Percentiles rank a stretch among this genome's conserved stretches.
These are phyloP conservation scores for Perca schrenkii DNA, from an alignment of 2,113 vertebrate genomes.

Conservation along the genomic window DNA sequence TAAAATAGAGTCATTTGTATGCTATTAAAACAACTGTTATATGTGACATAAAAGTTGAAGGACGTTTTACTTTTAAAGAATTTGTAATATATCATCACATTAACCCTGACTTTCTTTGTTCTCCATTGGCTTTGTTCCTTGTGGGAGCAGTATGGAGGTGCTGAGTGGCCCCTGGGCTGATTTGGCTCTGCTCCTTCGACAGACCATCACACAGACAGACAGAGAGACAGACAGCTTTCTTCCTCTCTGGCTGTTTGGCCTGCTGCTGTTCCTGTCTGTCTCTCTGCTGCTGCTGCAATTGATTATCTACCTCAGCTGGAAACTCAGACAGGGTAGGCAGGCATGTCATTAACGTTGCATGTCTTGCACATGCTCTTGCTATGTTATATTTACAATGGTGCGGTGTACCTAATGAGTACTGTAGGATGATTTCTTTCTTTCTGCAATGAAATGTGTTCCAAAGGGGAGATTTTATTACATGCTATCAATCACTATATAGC, in stretches of 20 bases:
- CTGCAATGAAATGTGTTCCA: background rate
- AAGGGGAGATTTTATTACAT: background rate
- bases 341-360: constrained; percentile 19
- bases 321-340: constrained; percentile 70
- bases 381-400: background rate
- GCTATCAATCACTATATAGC: background rate
- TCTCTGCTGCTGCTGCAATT: constrained; percentile 71
- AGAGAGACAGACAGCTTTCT: constrained; percentile 13
- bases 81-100: background rate
- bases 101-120: background rate
- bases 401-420: background rate
- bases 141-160: constrained; percentile 64
- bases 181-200: constrained; percentile 66
- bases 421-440: no score
- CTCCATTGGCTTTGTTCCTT: background rate
- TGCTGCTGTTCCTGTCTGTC: constrained; percentile 70
- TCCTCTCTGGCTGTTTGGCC: constrained; percentile 49
- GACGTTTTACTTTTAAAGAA: background rate
- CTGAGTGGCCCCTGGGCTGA: constrained; percentile 72
- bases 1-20: background rate
- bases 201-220: constrained; percentile 15
- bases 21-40: background rate
- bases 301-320: constrained; percentile 71
- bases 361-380: background rate
- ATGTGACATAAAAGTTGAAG: background rate